These are phyloP conservation scores for Telmatochromis sp. DNA, from an alignment of 2,113 vertebrate species.

Conservation along the genomic window DNA sequence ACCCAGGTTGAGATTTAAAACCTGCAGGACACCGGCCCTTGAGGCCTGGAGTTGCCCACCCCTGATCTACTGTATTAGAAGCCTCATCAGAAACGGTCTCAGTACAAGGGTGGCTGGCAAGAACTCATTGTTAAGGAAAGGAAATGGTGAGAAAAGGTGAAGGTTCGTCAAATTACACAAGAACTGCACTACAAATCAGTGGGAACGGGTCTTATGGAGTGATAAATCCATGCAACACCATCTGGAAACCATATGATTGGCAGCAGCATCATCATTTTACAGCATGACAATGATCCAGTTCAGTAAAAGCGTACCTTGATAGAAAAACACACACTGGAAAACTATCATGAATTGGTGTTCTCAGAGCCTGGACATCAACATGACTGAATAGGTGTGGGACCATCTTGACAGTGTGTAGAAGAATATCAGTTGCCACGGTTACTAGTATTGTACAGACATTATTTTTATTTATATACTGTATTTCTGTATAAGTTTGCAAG, in stretches of 20 bases:
- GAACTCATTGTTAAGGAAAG: neutral
- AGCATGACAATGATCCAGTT: neutral
- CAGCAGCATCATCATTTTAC: neutral
- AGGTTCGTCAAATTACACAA: neutral
- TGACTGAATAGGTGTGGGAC: neutral
- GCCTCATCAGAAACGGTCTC: neutral
- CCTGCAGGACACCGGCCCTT: neutral
- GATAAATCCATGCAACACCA: neutral
- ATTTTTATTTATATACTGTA: neutral
- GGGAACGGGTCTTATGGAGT: neutral
- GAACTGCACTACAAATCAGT: neutral
- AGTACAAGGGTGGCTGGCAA: neutral
- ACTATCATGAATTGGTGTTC: neutral
- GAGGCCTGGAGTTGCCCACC: neutral
- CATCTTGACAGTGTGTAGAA: neutral
- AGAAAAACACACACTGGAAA: neutral
- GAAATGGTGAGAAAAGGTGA: neutral
- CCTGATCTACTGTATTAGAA: neutral
- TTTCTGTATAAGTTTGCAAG: neutral
- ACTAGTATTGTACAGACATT: neutral
- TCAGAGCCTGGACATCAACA: neutral
- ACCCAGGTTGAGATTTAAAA: neutral
- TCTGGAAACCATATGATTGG: neutral
- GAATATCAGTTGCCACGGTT: neutral
- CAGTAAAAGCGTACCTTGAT: neutral